Percentiles rank a stretch among this genome's conserved stretches.
These are phyloP conservation scores for Isichthys henryi DNA, from an alignment of 2,113 vertebrate species.

Conservation along the genomic window DNA sequence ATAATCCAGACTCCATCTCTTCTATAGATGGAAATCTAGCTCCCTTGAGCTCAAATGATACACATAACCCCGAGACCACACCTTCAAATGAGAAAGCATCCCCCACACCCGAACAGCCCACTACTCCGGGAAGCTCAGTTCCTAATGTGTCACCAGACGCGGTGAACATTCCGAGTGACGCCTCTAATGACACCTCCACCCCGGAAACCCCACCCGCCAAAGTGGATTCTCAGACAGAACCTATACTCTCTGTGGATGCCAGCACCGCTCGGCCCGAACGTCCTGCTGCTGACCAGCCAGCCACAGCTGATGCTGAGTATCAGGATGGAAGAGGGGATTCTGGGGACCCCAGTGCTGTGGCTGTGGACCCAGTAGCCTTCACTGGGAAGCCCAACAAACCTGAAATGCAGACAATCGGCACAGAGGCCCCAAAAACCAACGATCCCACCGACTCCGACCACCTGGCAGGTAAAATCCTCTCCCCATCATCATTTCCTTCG, in stretches of 20 bases:
- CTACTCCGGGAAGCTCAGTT: not conserved
- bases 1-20: conserved; percentile 11
- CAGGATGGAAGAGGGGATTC: not conserved
- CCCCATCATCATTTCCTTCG: not conserved
- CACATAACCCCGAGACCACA: not conserved
- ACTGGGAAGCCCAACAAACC: not conserved
- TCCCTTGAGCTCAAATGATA: conserved; percentile 17
- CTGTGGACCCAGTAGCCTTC: not conserved
- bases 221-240: not conserved
- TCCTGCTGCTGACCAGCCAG: not conserved
- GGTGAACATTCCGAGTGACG: not conserved
- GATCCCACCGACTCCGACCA: conserved; percentile 21
- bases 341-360: not conserved
- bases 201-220: not conserved
- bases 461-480: conserved; percentile 46
- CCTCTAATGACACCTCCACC: not conserved
- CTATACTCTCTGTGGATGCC: not conserved
- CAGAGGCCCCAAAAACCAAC: not conserved
- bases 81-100: not conserved
- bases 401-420: not conserved
- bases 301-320: not conserved
- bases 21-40: not conserved
- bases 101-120: not conserved
- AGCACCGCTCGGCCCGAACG: not conserved
- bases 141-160: not conserved